These are phyloP conservation scores for Nomada ferruginata DNA, from an alignment of 2,888 invertebrate species.

Conservation along the genomic window DNA sequence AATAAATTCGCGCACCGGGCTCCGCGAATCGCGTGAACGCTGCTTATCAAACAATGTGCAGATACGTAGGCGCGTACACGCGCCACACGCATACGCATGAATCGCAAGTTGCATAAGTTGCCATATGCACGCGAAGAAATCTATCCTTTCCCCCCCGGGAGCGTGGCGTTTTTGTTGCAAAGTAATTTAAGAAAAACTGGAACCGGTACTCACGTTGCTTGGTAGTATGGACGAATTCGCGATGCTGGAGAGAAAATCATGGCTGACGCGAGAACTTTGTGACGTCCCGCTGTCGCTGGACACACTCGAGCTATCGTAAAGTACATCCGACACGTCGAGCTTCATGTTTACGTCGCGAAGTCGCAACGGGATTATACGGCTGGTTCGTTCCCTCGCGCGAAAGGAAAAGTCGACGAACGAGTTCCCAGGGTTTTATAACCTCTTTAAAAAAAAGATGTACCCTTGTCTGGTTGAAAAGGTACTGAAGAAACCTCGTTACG, in stretches of 20 bases:
- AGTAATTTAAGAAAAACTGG: neutral
- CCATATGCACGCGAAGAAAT: slow-evolving; percentile 34
- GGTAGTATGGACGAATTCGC: slow-evolving; percentile 74
- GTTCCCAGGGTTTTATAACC: slow-evolving; percentile 46
- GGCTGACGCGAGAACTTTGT: slow-evolving; percentile 85
- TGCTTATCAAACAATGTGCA: slow-evolving; percentile 15
- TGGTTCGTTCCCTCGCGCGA: slow-evolving; percentile 25
- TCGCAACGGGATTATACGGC: slow-evolving; percentile 4
- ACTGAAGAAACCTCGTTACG: slow-evolving; percentile 36
- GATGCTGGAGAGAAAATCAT: slow-evolving; percentile 82
- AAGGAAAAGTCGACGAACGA: slow-evolving; percentile 26
- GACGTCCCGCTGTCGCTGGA: slow-evolving; percentile 87
- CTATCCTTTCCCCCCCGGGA: neutral
- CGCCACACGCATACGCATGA: too few relatives aligned
- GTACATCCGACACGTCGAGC: slow-evolving; percentile 87
- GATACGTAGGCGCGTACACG: neutral
- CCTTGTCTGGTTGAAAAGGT: slow-evolving; percentile 3
- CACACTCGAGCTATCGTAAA: slow-evolving; percentile 87
- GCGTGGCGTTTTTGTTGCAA: slow-evolving; percentile 2
- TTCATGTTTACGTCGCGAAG: slow-evolving; percentile 84
- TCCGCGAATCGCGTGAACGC: slow-evolving; percentile 19
- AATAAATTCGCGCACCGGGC: slow-evolving; percentile 17
- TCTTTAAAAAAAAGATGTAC: slow-evolving; percentile 13
- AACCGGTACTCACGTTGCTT: slow-evolving; percentile 77
- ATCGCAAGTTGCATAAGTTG: slow-evolving; percentile 35